Percentiles rank a stretch among this genome's conserved stretches.
phyloP scores from a whole-genome alignment of 2,797 vertebrate species.

The Silurus aristotelis region DNA sequence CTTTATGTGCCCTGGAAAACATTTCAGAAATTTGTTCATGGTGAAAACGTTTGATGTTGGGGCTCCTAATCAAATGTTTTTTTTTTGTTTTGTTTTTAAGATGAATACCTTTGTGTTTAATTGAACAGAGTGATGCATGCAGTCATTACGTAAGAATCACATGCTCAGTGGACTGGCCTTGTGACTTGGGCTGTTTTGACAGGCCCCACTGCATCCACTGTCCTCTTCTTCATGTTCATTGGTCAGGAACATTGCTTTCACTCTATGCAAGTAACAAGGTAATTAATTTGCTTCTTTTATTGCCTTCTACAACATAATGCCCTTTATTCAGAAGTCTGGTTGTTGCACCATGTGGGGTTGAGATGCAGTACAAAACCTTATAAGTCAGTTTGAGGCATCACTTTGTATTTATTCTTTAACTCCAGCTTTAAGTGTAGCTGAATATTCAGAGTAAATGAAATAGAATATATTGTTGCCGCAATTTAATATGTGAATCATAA shows the following conservation, averaged over 20 bases:
- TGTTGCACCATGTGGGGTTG: slow-evolving; percentile 4
- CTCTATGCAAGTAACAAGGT: slow-evolving; percentile 48
- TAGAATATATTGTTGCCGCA: neutral
- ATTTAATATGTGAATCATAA: neutral
- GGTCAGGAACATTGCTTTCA: slow-evolving; percentile 47
- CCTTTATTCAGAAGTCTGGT: slow-evolving; percentile 28
- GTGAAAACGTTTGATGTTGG: neutral
- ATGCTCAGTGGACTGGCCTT: slow-evolving; percentile 44
- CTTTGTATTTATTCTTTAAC: neutral
- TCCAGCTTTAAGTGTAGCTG: neutral
- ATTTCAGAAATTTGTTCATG: neutral
- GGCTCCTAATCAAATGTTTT: neutral
- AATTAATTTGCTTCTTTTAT: slow-evolving; percentile 39
- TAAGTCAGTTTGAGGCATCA: neutral
- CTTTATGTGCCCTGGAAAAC: neutral
- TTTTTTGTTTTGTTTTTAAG: neutral
- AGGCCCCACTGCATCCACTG: slow-evolving; percentile 43
- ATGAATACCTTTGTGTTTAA: slow-evolving; percentile 34
- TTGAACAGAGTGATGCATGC: slow-evolving; percentile 41
- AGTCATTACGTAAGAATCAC: slow-evolving; percentile 44
- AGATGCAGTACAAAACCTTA: slow-evolving; percentile 1
- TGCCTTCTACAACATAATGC: slow-evolving; percentile 43
- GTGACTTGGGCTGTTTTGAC: slow-evolving; percentile 47
- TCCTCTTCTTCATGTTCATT: slow-evolving; percentile 51
- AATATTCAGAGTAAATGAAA: neutral